A percentile compares a stretch with the other conserved stretches of the same genome.
These are phyloP conservation scores for Diphyllodes magnificus DNA, from an alignment of 2,113 vertebrate genomes.

Conservation along the genomic window DNA sequence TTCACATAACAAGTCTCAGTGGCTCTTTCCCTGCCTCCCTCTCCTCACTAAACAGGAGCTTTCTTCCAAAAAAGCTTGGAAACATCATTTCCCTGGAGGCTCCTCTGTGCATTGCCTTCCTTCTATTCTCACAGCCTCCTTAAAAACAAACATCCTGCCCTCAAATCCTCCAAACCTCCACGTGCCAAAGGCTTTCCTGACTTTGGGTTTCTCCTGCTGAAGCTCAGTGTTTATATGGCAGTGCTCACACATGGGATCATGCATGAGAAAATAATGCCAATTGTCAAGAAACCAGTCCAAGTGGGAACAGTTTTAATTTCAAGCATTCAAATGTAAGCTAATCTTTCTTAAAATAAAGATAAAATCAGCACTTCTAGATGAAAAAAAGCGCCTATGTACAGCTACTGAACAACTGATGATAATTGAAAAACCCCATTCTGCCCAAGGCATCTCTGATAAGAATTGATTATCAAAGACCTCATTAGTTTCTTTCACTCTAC, in stretches of 20 bases:
- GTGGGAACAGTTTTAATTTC: background rate
- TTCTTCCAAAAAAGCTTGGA: background rate
- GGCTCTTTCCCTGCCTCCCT: background rate
- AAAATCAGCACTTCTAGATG: conserved; percentile 52
- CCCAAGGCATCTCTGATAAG: conserved; percentile 50
- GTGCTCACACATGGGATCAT: background rate
- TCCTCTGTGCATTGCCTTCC: background rate
- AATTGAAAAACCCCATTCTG: conserved; percentile 42
- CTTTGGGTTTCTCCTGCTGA: background rate
- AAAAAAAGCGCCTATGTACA: background rate
- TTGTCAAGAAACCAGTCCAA: background rate
- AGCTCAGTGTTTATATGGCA: background rate
- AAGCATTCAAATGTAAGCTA: background rate
- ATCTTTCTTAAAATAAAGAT: conserved; percentile 47
- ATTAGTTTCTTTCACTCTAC: conserved; percentile 48
- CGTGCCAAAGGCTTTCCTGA: background rate
- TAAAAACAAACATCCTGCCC: background rate
- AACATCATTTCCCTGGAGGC: background rate
- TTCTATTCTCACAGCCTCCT: background rate
- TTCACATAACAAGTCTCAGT: background rate
- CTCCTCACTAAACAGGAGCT: background rate
- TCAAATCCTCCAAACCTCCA: background rate
- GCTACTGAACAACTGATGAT: conserved; percentile 44
- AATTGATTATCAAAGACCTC: conserved; percentile 59
- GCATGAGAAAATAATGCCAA: background rate